Evolutionary conservation across 2,113 vertebrate genomes (phyloP), one percentile per base, ranked within the genome.

Genomic region (Muscicapa adusta): DNA sequence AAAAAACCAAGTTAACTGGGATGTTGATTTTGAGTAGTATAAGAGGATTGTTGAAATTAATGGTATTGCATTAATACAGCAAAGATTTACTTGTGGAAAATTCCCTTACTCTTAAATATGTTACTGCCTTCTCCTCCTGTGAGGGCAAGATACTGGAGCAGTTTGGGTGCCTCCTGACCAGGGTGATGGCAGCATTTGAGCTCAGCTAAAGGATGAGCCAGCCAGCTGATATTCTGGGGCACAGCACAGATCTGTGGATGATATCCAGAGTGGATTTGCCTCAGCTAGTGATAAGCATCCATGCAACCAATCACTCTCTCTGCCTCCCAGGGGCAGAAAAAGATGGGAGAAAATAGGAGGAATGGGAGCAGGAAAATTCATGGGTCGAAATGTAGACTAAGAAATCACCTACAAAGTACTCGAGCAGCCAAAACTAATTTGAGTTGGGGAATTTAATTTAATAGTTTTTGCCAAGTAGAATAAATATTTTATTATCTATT

Each of bases 11-110:
- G 48, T 28, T 68, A 76, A 18, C 47, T 66, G 22, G 43, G 53
- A 81, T 91, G 89, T 78, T 48, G 13, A 68, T 75, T 85, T 80
- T 0, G 14, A 70, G 19, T 36, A 20, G 10, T 24, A 3, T 89
- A 86, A 94, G 61, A 75, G 38, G 78, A 86, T 84, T 91, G 29
- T 58, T 88, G 65, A 90, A 94, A 88, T 90, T 72, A 81, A 67
- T 86, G 72, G 34, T 16, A 72, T 51, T 58, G 75, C 88, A 62
- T 88, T 85, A 72, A 84, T 61, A 62, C 33, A 89, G 31, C 34
- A 58, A 93, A 87, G 25, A 51, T 36, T 84, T 63, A 40, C 56
- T 74, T 45, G 10, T 56, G 40, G 40, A 94, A 90, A 82, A 26
- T 75, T 71, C 28, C 6, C 23, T 77, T 75, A 7, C 28, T 89